A percentile compares a stretch with the other conserved stretches of the same genome.
Evolutionary conservation across 2,888 invertebrate species (phyloP).

Genomic region (Drosophila quinaria): DNA sequence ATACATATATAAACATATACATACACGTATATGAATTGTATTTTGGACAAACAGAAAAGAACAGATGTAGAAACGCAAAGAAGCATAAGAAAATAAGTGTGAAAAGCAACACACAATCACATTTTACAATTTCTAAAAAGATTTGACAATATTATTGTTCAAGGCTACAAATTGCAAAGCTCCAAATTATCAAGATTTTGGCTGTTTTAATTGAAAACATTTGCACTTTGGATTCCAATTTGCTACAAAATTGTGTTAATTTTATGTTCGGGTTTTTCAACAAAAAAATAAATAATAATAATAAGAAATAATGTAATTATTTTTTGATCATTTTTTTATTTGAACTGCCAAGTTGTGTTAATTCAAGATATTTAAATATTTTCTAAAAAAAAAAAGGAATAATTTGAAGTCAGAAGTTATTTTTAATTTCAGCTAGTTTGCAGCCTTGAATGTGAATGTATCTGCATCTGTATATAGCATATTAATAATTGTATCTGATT

Average conservation of each 20-base stretch:
- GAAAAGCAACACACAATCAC: conserved; percentile 33
- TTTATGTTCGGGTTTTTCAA: no score
- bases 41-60: conserved; percentile 21
- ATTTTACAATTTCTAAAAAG: conserved; percentile 25
- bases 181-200: conserved; percentile 1
- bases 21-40: conserved; percentile 14
- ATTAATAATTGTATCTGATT: conserved; percentile 8
- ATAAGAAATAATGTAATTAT: no score
- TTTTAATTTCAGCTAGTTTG: background rate
- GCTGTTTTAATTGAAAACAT: background rate
- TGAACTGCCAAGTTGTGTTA: no score
- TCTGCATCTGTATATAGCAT: conserved; percentile 2
- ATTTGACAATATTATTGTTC: conserved; percentile 16
- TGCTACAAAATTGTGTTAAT: no score
- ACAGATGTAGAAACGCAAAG: conserved; percentile 24
- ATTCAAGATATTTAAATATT: no score
- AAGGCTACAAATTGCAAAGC: conserved; percentile 19
- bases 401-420: no score
- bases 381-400: no score
- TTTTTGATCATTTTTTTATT: no score
- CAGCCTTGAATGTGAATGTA: conserved; percentile 3
- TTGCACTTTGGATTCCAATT: no score
- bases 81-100: conserved; percentile 20
- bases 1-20: conserved; percentile 19
- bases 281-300: no score